Base-by-base conservation (phyloP, 2,113 vertebrate genomes). In the Lagopus muta region DNA sequence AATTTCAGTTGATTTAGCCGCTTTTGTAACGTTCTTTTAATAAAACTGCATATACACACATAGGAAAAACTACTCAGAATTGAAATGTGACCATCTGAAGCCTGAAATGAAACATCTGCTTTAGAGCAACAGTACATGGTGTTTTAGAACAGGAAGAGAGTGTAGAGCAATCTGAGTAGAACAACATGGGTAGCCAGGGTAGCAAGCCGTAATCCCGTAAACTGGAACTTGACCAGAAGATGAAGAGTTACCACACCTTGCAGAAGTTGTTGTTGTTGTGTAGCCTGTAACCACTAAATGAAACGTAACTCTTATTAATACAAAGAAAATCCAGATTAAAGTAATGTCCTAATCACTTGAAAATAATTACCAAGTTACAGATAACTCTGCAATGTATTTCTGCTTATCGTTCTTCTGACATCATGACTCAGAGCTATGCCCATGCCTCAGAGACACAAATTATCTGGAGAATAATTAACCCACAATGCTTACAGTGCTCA, bases 21-120 rank as follows among this genome's bases (percentile, higher is more conserved):
- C 52, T 54, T 74, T 25, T 30, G 62, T 10, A 45, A 72, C 5
- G 14, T 24, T 78, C 72, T 75, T 94, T 83, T 57, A 88, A 80
- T 28, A 22, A 21, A 76, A 60, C 30, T n/a, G 21, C 10, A 3
- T 47, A 58, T 5, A 64, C 1, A 88, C 79, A 88, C 79, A 83
- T 79, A 83, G 76, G 65, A 91, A 43, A 81, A 57, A 91, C 86
- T 70, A 88, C 89, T 93, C 76, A 61, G 79, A 67, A 75, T 12
- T 38, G 57, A 90, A 82, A 76, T 32, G 60, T 22, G 79, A 74
- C 94, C 75, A 92, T 90, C 91, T 92, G 91, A 12, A 89, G 78
- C 10, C 0, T 62, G 86, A 92, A 95, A 87, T 72, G 82, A 88
- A 96, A 88, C 93, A 95, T 94, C 90, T 95, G 94, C 38, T 10